Evolutionary conservation across 2,888 invertebrate genomes (phyloP).

Genomic region (Amiota minor): DNA sequence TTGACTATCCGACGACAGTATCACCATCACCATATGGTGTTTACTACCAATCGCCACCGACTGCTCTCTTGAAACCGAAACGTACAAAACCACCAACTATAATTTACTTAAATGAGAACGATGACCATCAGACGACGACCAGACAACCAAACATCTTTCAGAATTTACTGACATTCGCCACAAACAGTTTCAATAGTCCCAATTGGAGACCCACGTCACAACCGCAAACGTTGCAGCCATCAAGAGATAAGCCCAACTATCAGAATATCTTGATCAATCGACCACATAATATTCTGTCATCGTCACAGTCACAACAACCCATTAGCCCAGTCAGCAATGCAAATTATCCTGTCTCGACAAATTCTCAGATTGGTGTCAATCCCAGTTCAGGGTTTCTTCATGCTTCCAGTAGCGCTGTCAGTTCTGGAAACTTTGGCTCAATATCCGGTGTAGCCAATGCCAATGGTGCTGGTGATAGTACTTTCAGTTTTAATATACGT

Average conservation of each 20-base stretch:
- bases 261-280: conserved; percentile 46
- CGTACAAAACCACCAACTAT: conserved; percentile 71
- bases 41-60: conserved; percentile 48
- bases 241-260: conserved; percentile 44
- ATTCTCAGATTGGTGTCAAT: conserved; percentile 43
- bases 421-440: conserved; percentile 63
- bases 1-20: conserved; percentile 44
- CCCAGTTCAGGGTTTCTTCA: conserved; percentile 55
- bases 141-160: conserved; percentile 66
- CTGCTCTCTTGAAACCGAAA: conserved; percentile 38
- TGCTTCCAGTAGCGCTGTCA: conserved; percentile 64
- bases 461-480: conserved; percentile 66
- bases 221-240: conserved; percentile 36
- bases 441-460: conserved; percentile 66
- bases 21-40: conserved; percentile 47
- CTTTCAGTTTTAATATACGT: conserved; percentile 70
- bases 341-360: conserved; percentile 45
- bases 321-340: conserved; percentile 22
- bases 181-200: conserved; percentile 50
- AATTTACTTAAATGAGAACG: conserved; percentile 69
- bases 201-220: conserved; percentile 45
- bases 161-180: conserved; percentile 63
- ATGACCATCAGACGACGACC: conserved; percentile 59
- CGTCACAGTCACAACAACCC: conserved; percentile 31
- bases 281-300: conserved; percentile 46